Evolutionary conservation across 1,140 invertebrate species (phyloP).

Genomic region (Trachelipus rathkii): DNA sequence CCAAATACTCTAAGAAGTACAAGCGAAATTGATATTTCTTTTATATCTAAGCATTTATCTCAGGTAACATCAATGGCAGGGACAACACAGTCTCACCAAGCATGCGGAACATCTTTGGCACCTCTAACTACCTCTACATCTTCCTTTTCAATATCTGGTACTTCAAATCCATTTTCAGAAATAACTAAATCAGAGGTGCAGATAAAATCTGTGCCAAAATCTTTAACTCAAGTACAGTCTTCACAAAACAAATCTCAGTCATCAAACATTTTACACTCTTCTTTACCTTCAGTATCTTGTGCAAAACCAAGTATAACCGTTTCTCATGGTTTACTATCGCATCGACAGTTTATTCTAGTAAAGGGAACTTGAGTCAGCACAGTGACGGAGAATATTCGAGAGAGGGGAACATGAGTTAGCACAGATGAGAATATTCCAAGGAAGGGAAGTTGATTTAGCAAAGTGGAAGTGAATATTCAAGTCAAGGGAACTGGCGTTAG

Average conservation of each 20-base stretch:
- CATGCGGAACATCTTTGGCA: background rate
- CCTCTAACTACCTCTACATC: background rate
- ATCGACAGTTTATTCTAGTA: background rate
- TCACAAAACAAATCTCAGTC: background rate
- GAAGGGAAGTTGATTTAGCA: too few relatives aligned
- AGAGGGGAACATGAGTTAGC: too few relatives aligned
- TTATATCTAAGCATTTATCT: background rate
- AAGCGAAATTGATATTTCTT: background rate
- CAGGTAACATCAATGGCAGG: background rate
- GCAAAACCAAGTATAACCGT: background rate
- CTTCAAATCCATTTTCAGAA: background rate
- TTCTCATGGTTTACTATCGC: background rate
- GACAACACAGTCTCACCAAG: background rate
- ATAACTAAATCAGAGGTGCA: background rate
- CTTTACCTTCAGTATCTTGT: background rate
- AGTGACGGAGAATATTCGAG: too few relatives aligned
- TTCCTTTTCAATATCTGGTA: background rate
- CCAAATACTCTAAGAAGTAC: background rate
- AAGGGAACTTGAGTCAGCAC: too few relatives aligned
- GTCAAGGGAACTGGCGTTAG: too few relatives aligned
- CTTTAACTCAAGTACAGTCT: background rate
- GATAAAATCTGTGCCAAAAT: background rate
- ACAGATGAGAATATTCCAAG: too few relatives aligned
- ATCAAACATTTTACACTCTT: background rate
- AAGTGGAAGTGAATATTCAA: too few relatives aligned